phyloP scores from a whole-genome alignment of 2,888 invertebrate species.

The Stenichneumon culpator region DNA sequence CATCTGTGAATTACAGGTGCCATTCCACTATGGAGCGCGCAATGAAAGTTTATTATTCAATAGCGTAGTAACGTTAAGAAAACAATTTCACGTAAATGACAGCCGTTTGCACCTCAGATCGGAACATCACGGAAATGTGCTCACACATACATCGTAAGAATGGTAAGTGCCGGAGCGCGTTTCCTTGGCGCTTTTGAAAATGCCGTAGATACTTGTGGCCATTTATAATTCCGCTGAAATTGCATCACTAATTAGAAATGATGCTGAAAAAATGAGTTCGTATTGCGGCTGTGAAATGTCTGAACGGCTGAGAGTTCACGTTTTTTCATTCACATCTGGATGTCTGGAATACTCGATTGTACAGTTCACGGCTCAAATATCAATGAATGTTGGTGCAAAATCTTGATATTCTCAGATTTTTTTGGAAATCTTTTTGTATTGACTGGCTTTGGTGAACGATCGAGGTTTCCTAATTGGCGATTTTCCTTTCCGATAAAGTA shows the following conservation, averaged over 20 bases:
- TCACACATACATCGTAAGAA: not conserved
- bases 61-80: not conserved
- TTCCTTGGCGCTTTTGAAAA: not conserved
- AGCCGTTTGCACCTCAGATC: not conserved
- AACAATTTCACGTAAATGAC: not conserved
- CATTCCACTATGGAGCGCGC: not conserved
- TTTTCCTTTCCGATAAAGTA: too few relatives aligned
- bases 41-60: not conserved
- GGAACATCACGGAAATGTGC: not conserved
- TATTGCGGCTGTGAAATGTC: not conserved
- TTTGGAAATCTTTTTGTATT: too few relatives aligned
- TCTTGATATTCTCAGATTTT: too few relatives aligned
- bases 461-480: too few relatives aligned
- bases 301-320: not conserved
- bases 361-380: too few relatives aligned
- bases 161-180: not conserved
- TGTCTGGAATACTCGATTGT: too few relatives aligned
- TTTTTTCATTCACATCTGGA: too few relatives aligned
- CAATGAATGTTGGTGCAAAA: too few relatives aligned
- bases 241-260: not conserved
- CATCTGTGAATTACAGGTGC: not conserved
- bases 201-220: not conserved
- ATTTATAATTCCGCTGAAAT: not conserved
- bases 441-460: too few relatives aligned
- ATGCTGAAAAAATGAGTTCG: not conserved